phyloP scores from a whole-genome alignment of 2,113 vertebrate species.

The Colaptes auratus region DNA sequence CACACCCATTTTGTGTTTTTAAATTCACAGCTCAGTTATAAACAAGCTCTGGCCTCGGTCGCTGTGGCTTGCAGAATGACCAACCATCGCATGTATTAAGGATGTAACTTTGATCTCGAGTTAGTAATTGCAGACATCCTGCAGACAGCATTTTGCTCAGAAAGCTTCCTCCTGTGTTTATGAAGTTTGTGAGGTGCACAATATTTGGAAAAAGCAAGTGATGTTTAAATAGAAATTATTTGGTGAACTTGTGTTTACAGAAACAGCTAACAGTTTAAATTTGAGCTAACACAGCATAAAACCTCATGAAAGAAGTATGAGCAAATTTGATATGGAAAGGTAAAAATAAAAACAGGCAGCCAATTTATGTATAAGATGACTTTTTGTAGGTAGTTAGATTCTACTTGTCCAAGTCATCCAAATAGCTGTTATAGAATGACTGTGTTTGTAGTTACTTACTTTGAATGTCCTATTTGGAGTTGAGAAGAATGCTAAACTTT shows the following conservation, averaged over 20 bases:
- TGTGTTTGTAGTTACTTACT: rapidly evolving
- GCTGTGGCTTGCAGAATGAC: neutral
- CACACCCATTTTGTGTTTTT: neutral
- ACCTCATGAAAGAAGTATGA: neutral
- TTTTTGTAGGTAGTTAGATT: neutral
- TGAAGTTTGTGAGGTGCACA: neutral
- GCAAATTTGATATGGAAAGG: neutral
- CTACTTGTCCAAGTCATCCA: neutral
- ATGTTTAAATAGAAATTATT: neutral
- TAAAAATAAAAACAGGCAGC: neutral
- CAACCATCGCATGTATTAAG: neutral
- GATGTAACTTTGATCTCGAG: neutral
- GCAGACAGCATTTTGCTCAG: neutral
- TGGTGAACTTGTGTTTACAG: neutral
- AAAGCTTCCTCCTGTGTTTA: neutral
- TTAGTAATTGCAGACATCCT: neutral
- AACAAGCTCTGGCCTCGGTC: neutral
- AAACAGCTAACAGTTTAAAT: neutral
- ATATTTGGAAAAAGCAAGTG: neutral
- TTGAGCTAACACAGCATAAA: neutral
- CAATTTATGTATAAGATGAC: neutral
- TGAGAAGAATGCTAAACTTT: neutral
- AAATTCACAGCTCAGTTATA: neutral
- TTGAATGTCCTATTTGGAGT: neutral
- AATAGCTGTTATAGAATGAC: neutral